Conservation (phyloP, 2,113 vertebrate species). For the Aldabrachelys gigantea region DNA sequence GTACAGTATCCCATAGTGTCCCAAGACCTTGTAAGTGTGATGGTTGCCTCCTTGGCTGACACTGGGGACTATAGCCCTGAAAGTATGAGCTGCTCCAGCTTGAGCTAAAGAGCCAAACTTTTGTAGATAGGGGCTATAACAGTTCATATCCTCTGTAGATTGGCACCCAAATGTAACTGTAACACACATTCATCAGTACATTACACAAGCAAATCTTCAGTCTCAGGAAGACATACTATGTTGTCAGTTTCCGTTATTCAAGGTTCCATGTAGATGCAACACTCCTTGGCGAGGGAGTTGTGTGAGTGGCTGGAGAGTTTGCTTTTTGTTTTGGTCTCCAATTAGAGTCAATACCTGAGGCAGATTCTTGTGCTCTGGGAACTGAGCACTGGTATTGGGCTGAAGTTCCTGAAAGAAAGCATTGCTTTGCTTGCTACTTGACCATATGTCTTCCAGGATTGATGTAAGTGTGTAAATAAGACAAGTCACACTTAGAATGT, state of each 20-base stretch:
- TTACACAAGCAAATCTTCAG: neutral
- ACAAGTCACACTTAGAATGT: neutral
- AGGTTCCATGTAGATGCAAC: neutral
- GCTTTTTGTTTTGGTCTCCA: neutral
- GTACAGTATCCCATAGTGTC: constrained; percentile 2
- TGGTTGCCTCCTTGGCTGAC: neutral
- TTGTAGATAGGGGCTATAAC: neutral
- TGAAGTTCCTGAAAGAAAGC: neutral
- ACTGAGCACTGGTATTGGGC: neutral
- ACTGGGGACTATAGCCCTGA: neutral
- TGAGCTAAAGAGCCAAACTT: neutral
- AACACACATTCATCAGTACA: neutral
- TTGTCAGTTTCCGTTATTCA: neutral
- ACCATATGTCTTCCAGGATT: neutral
- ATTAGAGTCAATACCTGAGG: neutral
- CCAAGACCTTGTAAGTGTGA: neutral
- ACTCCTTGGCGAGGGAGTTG: neutral
- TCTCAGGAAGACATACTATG: neutral
- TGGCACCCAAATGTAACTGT: neutral
- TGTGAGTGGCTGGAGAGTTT: neutral
- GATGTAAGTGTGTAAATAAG: neutral
- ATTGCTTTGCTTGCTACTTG: neutral
- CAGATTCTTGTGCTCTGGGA: neutral
- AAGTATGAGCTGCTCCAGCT: neutral
- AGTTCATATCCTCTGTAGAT: neutral